Percentiles rank a stretch among this genome's conserved stretches.
Conservation (phyloP, 2,888 invertebrate genomes). For the Calliopum simillimum region DNA sequence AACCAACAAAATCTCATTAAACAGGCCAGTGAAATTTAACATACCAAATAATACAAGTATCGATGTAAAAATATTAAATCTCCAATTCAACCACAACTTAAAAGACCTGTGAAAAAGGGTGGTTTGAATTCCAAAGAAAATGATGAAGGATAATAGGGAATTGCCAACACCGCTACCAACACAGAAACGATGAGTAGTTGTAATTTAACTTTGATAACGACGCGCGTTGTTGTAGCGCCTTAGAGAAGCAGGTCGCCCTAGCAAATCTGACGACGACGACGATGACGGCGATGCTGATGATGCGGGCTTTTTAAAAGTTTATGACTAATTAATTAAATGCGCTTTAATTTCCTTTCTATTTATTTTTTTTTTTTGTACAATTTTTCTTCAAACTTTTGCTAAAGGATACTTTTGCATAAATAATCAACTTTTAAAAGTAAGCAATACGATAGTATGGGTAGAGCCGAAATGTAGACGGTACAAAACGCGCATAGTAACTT, state of each 20-base stretch:
- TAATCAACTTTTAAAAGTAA: conserved; percentile 19
- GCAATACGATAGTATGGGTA: not conserved
- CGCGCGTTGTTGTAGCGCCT: not conserved
- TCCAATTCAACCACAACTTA: too few relatives aligned
- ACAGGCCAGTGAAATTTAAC: too few relatives aligned
- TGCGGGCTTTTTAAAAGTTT: conserved; percentile 37
- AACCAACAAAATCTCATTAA: too few relatives aligned
- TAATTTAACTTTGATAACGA: not conserved
- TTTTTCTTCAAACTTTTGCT: not conserved
- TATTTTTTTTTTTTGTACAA: not conserved
- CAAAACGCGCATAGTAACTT: conserved; percentile 3
- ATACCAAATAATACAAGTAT: too few relatives aligned
- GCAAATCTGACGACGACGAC: not conserved
- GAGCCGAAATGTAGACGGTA: not conserved
- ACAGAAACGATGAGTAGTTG: conserved; percentile 1
- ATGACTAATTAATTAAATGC: conserved; percentile 44
- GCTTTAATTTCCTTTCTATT: conserved; percentile 39
- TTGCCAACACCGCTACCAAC: not conserved
- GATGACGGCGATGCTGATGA: conserved; percentile 23
- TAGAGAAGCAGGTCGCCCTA: not conserved
- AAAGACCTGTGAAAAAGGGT: too few relatives aligned
- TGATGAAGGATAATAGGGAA: conserved; percentile 22
- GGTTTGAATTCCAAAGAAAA: not conserved
- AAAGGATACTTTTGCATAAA: conserved; percentile 22
- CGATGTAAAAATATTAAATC: too few relatives aligned